A percentile compares a stretch with the other conserved stretches of the same genome.
These are phyloP conservation scores for Phthorimaea operculella DNA, from an alignment of 1,140 invertebrate species.

Conservation along the genomic window DNA sequence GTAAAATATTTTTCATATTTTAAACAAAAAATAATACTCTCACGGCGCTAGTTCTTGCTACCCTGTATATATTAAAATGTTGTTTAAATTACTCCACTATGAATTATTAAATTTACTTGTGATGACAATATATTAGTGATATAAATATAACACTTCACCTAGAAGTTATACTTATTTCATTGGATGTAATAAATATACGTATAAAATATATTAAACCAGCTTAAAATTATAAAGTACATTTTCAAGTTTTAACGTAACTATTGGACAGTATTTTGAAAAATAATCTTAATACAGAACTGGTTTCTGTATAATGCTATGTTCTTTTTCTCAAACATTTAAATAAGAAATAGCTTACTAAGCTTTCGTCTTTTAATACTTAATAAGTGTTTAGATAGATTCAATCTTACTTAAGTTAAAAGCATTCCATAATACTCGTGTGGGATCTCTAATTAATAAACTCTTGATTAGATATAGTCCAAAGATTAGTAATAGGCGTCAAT, in stretches of 20 bases:
- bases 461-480: conserved; percentile 46
- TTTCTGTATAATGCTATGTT: conserved; percentile 10
- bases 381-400: conserved; percentile 54
- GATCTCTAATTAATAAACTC: conserved; percentile 60
- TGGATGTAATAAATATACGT: too few relatives aligned
- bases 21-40: neutral
- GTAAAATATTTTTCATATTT: too few relatives aligned
- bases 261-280: neutral
- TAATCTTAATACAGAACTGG: too few relatives aligned
- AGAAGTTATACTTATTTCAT: neutral
- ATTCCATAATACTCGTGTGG: conserved; percentile 63
- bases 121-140: conserved; percentile 39
- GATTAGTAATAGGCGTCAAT: conserved; percentile 20
- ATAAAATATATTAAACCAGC: too few relatives aligned
- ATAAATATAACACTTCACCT: conserved; percentile 8
- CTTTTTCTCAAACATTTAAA: conserved; percentile 29
- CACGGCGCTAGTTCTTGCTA: neutral
- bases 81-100: too few relatives aligned
- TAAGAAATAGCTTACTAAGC: neutral
- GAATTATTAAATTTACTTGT: conserved; percentile 7
- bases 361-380: conserved; percentile 11
- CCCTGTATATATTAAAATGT: too few relatives aligned
- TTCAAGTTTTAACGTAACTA: neutral
- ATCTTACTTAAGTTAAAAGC: conserved; percentile 56
- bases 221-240: too few relatives aligned